A percentile compares a stretch with the other conserved stretches of the same genome.
Evolutionary conservation across 2,888 invertebrate genomes (phyloP).

Genomic region (Clostera curtula): DNA sequence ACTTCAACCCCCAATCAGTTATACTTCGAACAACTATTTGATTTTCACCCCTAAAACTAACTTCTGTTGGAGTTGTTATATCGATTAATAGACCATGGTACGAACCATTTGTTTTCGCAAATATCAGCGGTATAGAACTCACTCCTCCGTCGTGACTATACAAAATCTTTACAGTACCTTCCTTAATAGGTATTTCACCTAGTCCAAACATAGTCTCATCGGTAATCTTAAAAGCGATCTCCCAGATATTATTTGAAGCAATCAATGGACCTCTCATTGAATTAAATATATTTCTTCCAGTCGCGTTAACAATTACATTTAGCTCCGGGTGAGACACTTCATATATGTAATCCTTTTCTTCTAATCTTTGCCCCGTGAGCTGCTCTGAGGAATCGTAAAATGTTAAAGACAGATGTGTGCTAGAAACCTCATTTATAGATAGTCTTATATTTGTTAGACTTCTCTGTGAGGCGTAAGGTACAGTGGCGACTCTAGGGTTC

Average conservation of each 20-base stretch:
- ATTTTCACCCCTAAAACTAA: conserved; percentile 66
- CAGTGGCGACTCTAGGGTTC: conserved; percentile 41
- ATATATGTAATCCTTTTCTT: conserved; percentile 39
- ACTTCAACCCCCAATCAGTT: conserved; percentile 45
- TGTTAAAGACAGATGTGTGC: conserved; percentile 46
- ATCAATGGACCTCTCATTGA: conserved; percentile 75
- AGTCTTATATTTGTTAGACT: conserved; percentile 38
- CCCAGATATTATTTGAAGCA: conserved; percentile 76
- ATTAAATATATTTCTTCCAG: conserved; percentile 56
- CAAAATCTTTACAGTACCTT: conserved; percentile 46
- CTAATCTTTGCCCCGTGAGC: conserved; percentile 31
- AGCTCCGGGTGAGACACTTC: conserved; percentile 42
- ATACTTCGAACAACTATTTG: conserved; percentile 74
- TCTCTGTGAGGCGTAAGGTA: conserved; percentile 40
- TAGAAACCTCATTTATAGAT: conserved; percentile 49
- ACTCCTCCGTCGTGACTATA: conserved; percentile 61
- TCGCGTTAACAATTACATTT: conserved; percentile 36
- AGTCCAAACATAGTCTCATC: conserved; percentile 73
- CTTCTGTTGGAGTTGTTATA: conserved; percentile 70
- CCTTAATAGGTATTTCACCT: conserved; percentile 59
- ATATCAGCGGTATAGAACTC: conserved; percentile 66
- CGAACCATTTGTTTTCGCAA: conserved; percentile 61
- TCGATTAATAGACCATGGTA: conserved; percentile 75
- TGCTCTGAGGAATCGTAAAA: conserved; percentile 40
- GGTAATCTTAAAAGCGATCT: conserved; percentile 71